Percentiles rank a stretch among this genome's conserved stretches.
phyloP scores from a whole-genome alignment of 2,113 vertebrate genomes.

The Pao palembangensis region DNA sequence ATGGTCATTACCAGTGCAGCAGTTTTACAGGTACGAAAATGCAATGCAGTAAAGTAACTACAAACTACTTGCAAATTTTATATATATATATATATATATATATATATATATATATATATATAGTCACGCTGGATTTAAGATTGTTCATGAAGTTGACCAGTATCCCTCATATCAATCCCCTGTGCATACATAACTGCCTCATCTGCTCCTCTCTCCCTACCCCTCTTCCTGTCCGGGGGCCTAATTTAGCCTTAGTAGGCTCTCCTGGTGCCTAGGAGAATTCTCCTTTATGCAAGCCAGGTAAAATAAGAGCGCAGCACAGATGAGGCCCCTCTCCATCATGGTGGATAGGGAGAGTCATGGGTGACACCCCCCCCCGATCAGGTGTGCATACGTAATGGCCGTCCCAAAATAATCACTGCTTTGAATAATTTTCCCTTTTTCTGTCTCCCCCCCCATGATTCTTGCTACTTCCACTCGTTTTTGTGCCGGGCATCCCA shows the following conservation, averaged over 20 bases:
- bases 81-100: too few species aligned
- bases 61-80: too few species aligned
- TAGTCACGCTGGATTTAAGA: constrained; percentile 41
- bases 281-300: constrained; percentile 84
- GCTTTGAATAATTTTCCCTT: constrained; percentile 90
- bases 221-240: constrained; percentile 71
- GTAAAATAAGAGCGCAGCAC: constrained; percentile 73
- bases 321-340: constrained; percentile 83
- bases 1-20: not conserved
- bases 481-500: constrained; percentile 84
- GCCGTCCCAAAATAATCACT: constrained; percentile 88
- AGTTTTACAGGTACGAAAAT: constrained; percentile 14
- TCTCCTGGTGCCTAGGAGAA: constrained; percentile 72
- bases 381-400: constrained; percentile 94
- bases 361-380: constrained; percentile 84
- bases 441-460: constrained; percentile 66
- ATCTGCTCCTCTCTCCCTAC: constrained; percentile 67
- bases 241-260: constrained; percentile 75
- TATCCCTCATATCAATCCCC: constrained; percentile 69
- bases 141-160: constrained; percentile 71
- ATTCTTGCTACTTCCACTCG: constrained; percentile 95
- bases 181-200: constrained; percentile 71
- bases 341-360: constrained; percentile 78
- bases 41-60: constrained; percentile 1
- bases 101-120: too few species aligned